Conservation (phyloP, 1,140 invertebrate species). For the Pseudomyrmex dendroicus region DNA sequence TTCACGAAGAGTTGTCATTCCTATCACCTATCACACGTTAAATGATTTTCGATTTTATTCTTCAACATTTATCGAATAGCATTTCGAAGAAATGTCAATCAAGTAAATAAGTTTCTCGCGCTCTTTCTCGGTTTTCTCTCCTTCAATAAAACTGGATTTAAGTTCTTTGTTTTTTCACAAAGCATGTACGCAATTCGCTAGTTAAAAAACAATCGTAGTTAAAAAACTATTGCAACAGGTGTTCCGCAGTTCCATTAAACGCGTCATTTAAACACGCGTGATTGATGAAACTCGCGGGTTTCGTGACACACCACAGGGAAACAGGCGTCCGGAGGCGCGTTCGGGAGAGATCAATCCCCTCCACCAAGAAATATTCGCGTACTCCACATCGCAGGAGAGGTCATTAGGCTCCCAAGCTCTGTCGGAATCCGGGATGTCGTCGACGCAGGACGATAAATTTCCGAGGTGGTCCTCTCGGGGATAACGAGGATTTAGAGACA, state of each 20-base stretch:
- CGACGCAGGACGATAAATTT: constrained; percentile 73
- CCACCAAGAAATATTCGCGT: constrained; percentile 34
- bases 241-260: constrained; percentile 21
- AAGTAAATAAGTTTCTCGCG: constrained; percentile 1
- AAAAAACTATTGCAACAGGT: constrained; percentile 22
- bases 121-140: neutral
- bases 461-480: constrained; percentile 61
- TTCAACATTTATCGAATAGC: neutral
- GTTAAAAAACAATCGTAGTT: neutral
- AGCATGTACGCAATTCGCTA: neutral
- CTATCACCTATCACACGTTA: neutral
- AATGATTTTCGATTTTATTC: neutral
- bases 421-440: constrained; percentile 69
- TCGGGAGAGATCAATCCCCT: constrained; percentile 59
- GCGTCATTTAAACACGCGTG: constrained; percentile 32
- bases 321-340: neutral
- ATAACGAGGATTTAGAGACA: constrained; percentile 61
- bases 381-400: constrained; percentile 66
- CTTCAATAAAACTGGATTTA: neutral
- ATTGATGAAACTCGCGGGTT: constrained; percentile 35
- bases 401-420: constrained; percentile 73
- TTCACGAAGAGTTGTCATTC: neutral
- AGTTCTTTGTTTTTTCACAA: constrained; percentile 10
- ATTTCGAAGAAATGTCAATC: too few relatives aligned
- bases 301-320: constrained; percentile 18